A percentile compares a stretch with the other conserved stretches of the same genome.
These are phyloP conservation scores for Apotomis turbidana DNA, from an alignment of 2,888 invertebrate genomes.

Conservation along the genomic window DNA sequence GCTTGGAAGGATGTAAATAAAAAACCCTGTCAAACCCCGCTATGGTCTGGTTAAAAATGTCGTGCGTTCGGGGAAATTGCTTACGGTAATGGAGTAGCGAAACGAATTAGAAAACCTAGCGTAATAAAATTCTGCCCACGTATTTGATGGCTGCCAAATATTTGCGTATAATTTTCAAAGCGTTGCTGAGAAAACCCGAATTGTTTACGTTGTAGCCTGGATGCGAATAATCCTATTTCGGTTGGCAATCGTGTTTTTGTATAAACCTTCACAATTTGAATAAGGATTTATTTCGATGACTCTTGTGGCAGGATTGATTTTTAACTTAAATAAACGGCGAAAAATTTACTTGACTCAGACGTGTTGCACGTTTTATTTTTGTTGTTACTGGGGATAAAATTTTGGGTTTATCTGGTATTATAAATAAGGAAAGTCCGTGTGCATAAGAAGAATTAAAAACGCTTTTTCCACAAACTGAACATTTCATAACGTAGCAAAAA, in stretches of 20 bases:
- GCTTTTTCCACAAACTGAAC: too few relatives aligned
- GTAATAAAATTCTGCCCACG: slow-evolving; percentile 24
- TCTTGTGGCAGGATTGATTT: neutral
- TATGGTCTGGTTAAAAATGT: slow-evolving; percentile 29
- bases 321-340: neutral
- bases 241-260: neutral
- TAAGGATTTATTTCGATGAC: neutral
- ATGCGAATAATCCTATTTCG: slow-evolving; percentile 13
- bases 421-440: too few relatives aligned
- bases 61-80: slow-evolving; percentile 24
- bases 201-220: neutral
- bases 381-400: neutral
- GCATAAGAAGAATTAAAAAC: too few relatives aligned
- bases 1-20: slow-evolving; percentile 36
- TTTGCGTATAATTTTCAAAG: slow-evolving; percentile 20
- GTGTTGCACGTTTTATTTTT: neutral
- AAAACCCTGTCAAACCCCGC: slow-evolving; percentile 27
- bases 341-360: neutral
- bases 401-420: too few relatives aligned
- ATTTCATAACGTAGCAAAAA: too few relatives aligned
- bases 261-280: slow-evolving; percentile 3
- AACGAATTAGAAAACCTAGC: slow-evolving; percentile 15
- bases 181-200: neutral
- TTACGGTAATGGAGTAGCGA: slow-evolving; percentile 22
- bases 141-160: slow-evolving; percentile 23